Conservation (phyloP, 1,140 invertebrate genomes). For the Polypedilum vanderplanki region DNA sequence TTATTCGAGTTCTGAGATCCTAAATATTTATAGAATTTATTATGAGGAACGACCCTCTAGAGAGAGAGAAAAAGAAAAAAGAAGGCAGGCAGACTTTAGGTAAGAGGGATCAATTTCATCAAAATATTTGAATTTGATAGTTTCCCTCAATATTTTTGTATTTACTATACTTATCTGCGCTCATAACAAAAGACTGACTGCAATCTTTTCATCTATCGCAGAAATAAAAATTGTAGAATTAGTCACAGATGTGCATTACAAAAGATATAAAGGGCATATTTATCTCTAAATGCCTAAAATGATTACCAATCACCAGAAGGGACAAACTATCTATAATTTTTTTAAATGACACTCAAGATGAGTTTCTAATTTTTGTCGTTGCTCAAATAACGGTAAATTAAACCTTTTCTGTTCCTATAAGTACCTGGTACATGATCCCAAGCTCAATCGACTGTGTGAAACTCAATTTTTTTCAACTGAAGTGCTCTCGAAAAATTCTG, state of each 20-base stretch:
- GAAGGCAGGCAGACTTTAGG: background rate
- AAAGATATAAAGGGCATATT: background rate
- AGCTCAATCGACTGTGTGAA: constrained; percentile 2
- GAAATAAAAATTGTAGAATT: background rate
- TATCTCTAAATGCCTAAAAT: background rate
- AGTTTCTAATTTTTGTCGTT: too few relatives aligned
- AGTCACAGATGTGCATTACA: constrained; percentile 17
- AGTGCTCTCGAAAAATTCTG: background rate
- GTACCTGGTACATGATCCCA: background rate
- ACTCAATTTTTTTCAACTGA: background rate
- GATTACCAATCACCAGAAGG: background rate
- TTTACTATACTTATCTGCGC: too few relatives aligned
- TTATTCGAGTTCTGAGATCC: background rate
- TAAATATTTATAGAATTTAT: constrained; percentile 29
- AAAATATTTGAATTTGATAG: background rate
- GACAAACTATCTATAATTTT: too few relatives aligned
- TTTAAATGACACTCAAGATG: too few relatives aligned
- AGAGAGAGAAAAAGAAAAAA: background rate
- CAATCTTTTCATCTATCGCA: too few relatives aligned
- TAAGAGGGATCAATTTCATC: background rate
- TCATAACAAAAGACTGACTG: too few relatives aligned
- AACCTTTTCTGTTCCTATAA: background rate
- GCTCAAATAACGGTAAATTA: background rate
- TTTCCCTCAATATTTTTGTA: background rate
- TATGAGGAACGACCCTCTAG: background rate